Evolutionary conservation across 30 jellyfish, hydroid and myxozoan genomes (phyloP).

Genomic region (Aurelia aurita complex sp. Pacific): DNA sequence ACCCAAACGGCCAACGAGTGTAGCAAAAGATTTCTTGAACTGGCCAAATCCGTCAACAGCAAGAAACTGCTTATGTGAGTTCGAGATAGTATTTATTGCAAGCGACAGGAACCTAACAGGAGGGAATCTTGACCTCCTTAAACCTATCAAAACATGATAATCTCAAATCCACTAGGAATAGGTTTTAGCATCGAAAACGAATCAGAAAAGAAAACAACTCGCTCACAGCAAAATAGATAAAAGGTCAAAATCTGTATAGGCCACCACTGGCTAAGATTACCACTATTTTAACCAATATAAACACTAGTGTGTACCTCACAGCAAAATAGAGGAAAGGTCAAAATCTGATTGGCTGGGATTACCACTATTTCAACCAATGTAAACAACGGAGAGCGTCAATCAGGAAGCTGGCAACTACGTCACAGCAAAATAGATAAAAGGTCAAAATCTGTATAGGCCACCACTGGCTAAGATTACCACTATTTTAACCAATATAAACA

Average conservation of each 20-base stretch:
- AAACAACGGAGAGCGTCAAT: too few relatives aligned
- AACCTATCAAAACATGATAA: constrained; percentile 15
- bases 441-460: constrained; percentile 3
- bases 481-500: constrained; percentile 7
- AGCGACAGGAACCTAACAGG: constrained; percentile 34
- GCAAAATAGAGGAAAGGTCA: too few relatives aligned
- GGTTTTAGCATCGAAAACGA: constrained; percentile 26
- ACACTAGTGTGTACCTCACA: not conserved
- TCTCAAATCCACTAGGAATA: constrained; percentile 32
- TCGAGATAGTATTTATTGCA: constrained; percentile 7
- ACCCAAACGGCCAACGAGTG: not conserved
- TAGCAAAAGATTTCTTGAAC: not conserved
- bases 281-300: not conserved
- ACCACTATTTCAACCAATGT: too few relatives aligned
- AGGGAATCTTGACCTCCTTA: constrained; percentile 30
- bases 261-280: not conserved
- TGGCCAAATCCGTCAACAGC: not conserved
- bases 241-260: constrained; percentile 15
- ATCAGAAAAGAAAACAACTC: constrained; percentile 24
- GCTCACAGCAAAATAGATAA: constrained; percentile 3
- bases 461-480: not conserved
- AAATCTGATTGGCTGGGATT: too few relatives aligned
- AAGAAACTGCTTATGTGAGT: not conserved
- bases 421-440: not conserved
- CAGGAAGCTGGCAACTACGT: too few relatives aligned